Evolutionary conservation across 2,113 vertebrate genomes (phyloP).

Genomic region (Microcebus tavaratra): DNA sequence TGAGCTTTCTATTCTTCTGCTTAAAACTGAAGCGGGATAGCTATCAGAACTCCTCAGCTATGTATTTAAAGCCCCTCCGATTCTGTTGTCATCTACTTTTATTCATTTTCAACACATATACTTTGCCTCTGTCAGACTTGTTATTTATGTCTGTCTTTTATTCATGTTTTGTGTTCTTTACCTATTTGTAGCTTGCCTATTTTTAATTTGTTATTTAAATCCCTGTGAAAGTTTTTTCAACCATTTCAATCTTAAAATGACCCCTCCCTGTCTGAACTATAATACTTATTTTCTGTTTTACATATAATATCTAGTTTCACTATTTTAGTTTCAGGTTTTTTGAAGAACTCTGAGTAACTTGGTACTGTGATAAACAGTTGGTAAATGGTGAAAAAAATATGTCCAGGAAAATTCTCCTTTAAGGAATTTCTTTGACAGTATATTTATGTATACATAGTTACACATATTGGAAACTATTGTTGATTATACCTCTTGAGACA

Average conservation of each 20-base stretch:
- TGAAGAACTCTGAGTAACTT: background rate
- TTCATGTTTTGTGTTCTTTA: background rate
- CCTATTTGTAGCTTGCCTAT: background rate
- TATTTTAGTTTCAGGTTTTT: background rate
- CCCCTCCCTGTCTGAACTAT: background rate
- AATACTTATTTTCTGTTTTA: background rate
- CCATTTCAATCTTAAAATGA: conserved; percentile 12
- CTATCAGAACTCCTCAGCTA: background rate
- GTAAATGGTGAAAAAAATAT: background rate
- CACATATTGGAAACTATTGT: background rate
- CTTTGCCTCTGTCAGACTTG: background rate
- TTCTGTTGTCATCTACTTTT: background rate
- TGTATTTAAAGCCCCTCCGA: background rate
- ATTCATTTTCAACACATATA: background rate
- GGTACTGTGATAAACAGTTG: background rate
- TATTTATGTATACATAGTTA: background rate
- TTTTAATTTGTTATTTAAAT: conserved; percentile 38
- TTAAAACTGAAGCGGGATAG: background rate
- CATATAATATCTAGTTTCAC: background rate
- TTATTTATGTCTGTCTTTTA: background rate
- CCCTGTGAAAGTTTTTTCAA: background rate
- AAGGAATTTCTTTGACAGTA: background rate
- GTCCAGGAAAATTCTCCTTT: background rate
- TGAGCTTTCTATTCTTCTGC: background rate
- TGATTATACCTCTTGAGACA: background rate